These are phyloP conservation scores for Malurus cyaneus DNA, from an alignment of 2,113 vertebrate species.

Conservation along the genomic window DNA sequence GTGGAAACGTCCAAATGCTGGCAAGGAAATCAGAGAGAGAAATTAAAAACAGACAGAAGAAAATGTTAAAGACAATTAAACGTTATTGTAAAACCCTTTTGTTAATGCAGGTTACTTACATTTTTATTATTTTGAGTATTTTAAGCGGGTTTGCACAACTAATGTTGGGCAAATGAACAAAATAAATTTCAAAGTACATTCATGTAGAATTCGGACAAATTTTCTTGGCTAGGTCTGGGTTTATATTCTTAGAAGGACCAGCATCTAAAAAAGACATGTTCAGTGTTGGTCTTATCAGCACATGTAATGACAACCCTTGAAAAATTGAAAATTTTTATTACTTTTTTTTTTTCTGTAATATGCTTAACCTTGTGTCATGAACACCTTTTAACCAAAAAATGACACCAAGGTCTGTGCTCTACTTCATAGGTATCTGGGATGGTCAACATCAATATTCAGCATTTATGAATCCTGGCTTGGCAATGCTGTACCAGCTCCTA, in stretches of 20 bases:
- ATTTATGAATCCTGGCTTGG: background rate
- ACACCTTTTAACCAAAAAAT: background rate
- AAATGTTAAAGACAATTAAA: background rate
- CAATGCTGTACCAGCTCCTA: background rate
- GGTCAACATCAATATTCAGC: background rate
- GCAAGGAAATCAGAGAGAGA: background rate
- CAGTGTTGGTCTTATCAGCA: background rate
- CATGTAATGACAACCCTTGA: background rate
- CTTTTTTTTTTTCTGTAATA: background rate
- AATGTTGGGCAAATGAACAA: background rate
- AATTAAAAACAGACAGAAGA: background rate
- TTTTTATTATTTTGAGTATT: background rate
- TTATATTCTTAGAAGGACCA: background rate
- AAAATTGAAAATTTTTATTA: background rate
- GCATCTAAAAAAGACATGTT: background rate
- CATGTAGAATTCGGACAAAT: background rate
- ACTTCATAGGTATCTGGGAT: accelerated
- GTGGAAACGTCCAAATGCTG: background rate
- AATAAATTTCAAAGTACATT: background rate
- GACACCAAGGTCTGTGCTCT: background rate
- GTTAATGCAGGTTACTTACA: background rate
- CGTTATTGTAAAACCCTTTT: background rate
- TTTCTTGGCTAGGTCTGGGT: background rate
- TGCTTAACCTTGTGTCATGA: background rate
- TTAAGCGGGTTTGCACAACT: background rate